phyloP scores from a whole-genome alignment of 1,140 invertebrate species.

The Archivesica marissinica region DNA sequence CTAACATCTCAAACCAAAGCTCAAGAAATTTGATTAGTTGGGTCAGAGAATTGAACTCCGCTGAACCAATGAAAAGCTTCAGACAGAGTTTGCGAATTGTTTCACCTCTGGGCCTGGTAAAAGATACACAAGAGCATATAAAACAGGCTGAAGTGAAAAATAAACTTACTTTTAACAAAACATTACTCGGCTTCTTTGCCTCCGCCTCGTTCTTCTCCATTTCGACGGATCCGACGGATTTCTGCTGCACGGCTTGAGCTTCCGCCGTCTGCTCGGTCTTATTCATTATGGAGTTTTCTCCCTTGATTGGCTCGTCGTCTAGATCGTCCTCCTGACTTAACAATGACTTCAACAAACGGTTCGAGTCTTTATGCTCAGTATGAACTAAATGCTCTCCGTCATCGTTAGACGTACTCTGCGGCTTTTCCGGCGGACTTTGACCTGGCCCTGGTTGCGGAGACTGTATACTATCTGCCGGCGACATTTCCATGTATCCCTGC shows the following conservation, averaged over 20 bases:
- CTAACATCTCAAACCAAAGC: no score
- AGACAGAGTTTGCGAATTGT: no score
- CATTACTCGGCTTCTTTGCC: conserved; percentile 86
- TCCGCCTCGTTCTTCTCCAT: conserved; percentile 83
- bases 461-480: conserved; percentile 83
- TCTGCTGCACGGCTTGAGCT: conserved; percentile 29
- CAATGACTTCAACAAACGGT: conserved; percentile 90
- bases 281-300: conserved; percentile 54
- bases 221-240: conserved; percentile 69
- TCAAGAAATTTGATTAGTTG: no score
- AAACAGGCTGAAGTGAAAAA: no score
- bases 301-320: conserved; percentile 60
- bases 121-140: no score
- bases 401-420: conserved; percentile 84
- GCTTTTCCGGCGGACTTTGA: conserved; percentile 81
- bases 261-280: conserved; percentile 59
- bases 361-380: conserved; percentile 77
- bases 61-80: no score
- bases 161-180: conserved; percentile 90
- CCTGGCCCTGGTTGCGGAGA: conserved; percentile 86
- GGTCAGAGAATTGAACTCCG: no score
- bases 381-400: conserved; percentile 77
- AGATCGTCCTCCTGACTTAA: conserved; percentile 92
- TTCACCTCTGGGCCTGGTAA: no score
- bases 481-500: conserved; percentile 68